Evolutionary conservation across 2,113 vertebrate genomes (phyloP).

Genomic region (Pachycephala philippinensis): DNA sequence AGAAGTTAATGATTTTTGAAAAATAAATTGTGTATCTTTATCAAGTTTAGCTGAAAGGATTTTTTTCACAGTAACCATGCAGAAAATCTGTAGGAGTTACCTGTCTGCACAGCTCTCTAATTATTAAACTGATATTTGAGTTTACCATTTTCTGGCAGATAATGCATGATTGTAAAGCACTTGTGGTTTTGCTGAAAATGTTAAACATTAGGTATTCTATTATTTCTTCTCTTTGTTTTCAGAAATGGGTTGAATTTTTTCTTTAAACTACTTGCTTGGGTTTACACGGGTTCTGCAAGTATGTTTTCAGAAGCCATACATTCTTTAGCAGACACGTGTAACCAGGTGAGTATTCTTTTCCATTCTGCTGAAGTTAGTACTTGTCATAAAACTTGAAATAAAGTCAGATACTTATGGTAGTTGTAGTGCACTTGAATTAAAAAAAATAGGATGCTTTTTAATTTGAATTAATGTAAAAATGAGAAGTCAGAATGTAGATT

Average conservation of each 20-base stretch:
- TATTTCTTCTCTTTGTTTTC: slow-evolving; percentile 45
- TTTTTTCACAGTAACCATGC: not conserved
- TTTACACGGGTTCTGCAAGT: slow-evolving; percentile 97
- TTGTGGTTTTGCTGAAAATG: not conserved
- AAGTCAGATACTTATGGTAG: not conserved
- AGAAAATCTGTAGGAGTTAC: not conserved
- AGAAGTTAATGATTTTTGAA: not conserved
- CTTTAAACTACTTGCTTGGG: slow-evolving; percentile 97
- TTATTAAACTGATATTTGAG: not conserved
- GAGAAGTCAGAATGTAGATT: not conserved
- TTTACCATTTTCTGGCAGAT: not conserved
- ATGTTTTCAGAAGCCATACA: slow-evolving; percentile 99
- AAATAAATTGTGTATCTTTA: not conserved
- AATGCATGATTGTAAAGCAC: not conserved
- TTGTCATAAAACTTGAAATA: not conserved
- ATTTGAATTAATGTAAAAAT: not conserved
- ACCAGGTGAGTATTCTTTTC: slow-evolving; percentile 79
- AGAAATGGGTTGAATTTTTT: slow-evolving; percentile 98
- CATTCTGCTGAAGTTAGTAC: not conserved
- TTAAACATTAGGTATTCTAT: not conserved
- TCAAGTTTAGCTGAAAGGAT: not conserved
- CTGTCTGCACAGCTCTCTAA: not conserved
- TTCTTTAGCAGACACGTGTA: slow-evolving; percentile 96
- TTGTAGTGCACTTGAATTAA: not conserved
- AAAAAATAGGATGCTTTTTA: not conserved